Evolutionary conservation across 2,113 vertebrate genomes (phyloP), one percentile per base, ranked within the genome.

Genomic region (Tragelaphus imberbis): DNA sequence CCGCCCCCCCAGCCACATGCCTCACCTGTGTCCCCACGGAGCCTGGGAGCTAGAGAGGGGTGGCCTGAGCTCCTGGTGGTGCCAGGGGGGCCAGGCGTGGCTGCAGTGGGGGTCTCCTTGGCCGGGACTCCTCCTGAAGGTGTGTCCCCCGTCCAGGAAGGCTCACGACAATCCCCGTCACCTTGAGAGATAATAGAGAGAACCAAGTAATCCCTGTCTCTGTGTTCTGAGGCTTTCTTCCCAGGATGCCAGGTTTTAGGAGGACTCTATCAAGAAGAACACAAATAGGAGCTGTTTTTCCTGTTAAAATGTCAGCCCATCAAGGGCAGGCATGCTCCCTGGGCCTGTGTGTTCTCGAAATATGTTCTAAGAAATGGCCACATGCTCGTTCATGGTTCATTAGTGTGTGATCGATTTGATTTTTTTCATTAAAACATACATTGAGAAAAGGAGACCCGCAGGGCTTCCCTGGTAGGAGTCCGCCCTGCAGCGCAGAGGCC

Each of bases 1-100:
- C 40, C 7, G 51, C 1, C 0, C 16, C 56, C 11, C 56, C 33
- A 11, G 53, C 80, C 40, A 19, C 6, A 7, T 5, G 55, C 27
- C 97, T 97, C 80, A 97, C 98, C 97, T 97, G 93, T 75, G 85
- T 94, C 68, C 36, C 49, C 90, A 4, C 0, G 55, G 25, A 7
- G 9, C 55, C 84, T 30, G 0, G 92, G 95, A 68, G 55, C 55
- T 51, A 23, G 36, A 23, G 84, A n/a, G 5, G 75, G 51, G 1
- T 28, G 65, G n/a, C 87, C 84, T n/a, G 63, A 68, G 30, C 27
- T 93, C 59, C 47, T 36, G 23, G 65, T 10, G 28, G 88, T 63
- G 59, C 68, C 15, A 8, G 77, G 33, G 12, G 49, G 16, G 47
- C 80, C 87, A 36, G 80, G 47, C 10, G 4, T 15, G 49, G 16